Base-by-base conservation (phyloP, 2,113 vertebrate genomes). In the Empidonax alnorum region DNA sequence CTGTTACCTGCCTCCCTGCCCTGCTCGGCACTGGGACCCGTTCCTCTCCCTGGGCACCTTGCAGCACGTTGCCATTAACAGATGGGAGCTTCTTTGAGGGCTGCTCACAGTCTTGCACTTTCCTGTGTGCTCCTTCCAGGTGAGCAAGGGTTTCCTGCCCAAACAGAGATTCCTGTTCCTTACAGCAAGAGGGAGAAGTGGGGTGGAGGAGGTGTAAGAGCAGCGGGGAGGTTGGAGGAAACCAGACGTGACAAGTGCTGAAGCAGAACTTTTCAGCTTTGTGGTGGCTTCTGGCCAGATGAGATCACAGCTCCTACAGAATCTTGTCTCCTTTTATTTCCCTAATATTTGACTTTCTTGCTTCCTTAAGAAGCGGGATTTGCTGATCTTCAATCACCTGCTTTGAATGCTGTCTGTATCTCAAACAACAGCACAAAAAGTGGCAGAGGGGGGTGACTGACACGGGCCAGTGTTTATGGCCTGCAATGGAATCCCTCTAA, bases 221-320 rank as follows among this genome's bases (percentile, higher is more conserved):
- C 88, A 90, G 73, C 66, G 35, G 75, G 84, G 87, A 92, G 35
- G 59, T 44, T 69, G 31, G 68, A 90, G 88, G 82, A 93, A 86
- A 84, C 62, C 79, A 94, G 94, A 91, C 24, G 0, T 50, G 50
- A 83, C 93, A 95, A 92, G 78, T 93, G 89, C 91, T 95, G 96
- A 80, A 94, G 87, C 76, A 74, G 76, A 90, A 82, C 76, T 78
- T 61, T 84, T 66, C 94, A 71, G 85, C 88, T 90, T 69, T 62
- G 89, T 74, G 67, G 55, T 87, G 86, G 88, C 87, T 90, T 37
- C 72, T 71, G 0, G 69, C 94, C 92, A 92, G 94, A 90, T 89
- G 94, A 96, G 84, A 75, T 94, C 93, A 93, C 89, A 82, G 84
- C 86, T 96, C 78, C 94, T 89, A 42, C 7, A 4, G 95, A 97